Evolutionary conservation across 1,140 invertebrate species (phyloP).

Genomic region (Conus ventricosus): DNA sequence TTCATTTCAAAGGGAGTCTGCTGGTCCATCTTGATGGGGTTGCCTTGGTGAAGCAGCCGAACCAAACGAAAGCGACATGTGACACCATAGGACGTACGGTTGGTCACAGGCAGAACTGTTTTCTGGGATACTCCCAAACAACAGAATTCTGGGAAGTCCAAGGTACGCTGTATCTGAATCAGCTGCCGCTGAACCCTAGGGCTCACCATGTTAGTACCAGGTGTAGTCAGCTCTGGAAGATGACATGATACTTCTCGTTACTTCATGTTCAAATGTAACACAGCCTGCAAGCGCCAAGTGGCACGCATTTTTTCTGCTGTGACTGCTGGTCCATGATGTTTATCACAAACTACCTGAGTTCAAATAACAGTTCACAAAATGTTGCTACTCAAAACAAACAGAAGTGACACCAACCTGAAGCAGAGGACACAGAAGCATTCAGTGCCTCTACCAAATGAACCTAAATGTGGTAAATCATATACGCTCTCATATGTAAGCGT

Average conservation of each 20-base stretch:
- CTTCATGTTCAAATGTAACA: background rate
- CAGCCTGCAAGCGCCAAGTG: too few relatives aligned
- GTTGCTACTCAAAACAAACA: too few relatives aligned
- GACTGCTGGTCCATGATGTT: too few relatives aligned
- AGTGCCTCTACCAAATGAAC: too few relatives aligned
- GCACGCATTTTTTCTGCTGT: too few relatives aligned
- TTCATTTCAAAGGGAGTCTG: constrained; percentile 60
- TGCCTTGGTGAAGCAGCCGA: constrained; percentile 48
- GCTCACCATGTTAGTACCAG: constrained; percentile 20
- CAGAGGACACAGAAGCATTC: too few relatives aligned
- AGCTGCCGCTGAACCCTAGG: constrained; percentile 28
- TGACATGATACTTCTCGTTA: background rate
- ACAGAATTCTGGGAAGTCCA: constrained; percentile 55
- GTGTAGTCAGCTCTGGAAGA: constrained; percentile 22
- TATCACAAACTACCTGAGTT: too few relatives aligned
- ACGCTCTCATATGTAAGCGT: too few relatives aligned
- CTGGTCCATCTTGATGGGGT: constrained; percentile 22
- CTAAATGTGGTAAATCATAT: too few relatives aligned
- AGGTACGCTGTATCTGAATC: constrained; percentile 41
- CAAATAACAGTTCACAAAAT: too few relatives aligned
- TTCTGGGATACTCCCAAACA: constrained; percentile 59
- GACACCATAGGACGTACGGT: constrained; percentile 55
- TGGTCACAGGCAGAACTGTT: constrained; percentile 51
- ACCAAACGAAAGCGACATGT: constrained; percentile 50
- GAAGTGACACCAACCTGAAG: too few relatives aligned